phyloP scores from a whole-genome alignment of 2,888 invertebrate genomes.

The Chloroclysta siterata region DNA sequence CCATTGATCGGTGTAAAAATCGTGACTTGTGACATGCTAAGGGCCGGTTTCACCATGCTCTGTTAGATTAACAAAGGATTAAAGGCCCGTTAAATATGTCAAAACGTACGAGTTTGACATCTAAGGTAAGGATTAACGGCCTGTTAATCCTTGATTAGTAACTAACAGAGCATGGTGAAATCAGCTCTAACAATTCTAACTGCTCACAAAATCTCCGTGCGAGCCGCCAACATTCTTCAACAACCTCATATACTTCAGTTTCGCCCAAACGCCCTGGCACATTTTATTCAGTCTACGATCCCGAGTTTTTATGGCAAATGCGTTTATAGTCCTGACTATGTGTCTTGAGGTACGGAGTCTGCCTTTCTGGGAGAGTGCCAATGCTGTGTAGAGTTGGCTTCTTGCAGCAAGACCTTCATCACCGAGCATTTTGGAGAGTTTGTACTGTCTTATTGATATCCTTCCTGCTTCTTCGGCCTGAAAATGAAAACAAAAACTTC shows the following conservation, averaged over 20 bases:
- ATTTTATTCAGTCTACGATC: slow-evolving; percentile 90
- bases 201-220: slow-evolving; percentile 15
- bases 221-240: slow-evolving; percentile 45
- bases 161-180: no score
- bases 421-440: slow-evolving; percentile 91
- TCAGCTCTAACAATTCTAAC: no score
- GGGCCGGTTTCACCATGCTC: no score
- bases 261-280: slow-evolving; percentile 95
- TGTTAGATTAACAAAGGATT: no score
- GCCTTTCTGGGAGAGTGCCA: slow-evolving; percentile 94
- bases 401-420: slow-evolving; percentile 93
- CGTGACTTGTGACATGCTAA: not conserved
- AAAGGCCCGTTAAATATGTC: no score
- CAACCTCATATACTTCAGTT: slow-evolving; percentile 86
- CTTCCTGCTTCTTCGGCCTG: slow-evolving; percentile 95
- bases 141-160: no score
- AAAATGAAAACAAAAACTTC: no score
- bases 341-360: slow-evolving; percentile 86
- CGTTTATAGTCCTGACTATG: slow-evolving; percentile 81
- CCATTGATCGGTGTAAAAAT: not conserved
- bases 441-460: slow-evolving; percentile 93
- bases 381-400: slow-evolving; percentile 93
- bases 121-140: no score
- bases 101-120: no score
- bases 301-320: slow-evolving; percentile 68